phyloP scores from a whole-genome alignment of 1,140 invertebrate species.

The Sycophila sp. region DNA sequence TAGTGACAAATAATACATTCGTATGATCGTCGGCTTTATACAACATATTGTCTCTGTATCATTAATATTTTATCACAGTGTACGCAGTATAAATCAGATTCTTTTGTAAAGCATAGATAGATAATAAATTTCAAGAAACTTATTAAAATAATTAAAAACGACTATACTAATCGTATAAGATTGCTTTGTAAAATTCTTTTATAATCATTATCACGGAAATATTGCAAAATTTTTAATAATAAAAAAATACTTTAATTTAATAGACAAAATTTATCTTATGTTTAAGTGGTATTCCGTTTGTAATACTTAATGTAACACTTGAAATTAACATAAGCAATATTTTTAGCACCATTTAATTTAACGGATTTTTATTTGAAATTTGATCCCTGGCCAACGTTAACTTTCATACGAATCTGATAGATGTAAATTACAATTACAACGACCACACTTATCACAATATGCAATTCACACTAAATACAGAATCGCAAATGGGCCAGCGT shows the following conservation, averaged over 20 bases:
- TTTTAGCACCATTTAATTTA: constrained; percentile 35
- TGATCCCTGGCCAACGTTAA: constrained; percentile 18
- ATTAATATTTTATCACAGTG: constrained; percentile 34
- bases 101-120: not conserved
- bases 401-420: constrained; percentile 12
- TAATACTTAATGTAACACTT: not conserved
- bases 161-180: constrained; percentile 1
- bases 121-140: not conserved
- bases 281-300: not conserved
- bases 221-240: too few species aligned
- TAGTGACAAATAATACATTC: constrained; percentile 17
- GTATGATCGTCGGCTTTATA: not conserved
- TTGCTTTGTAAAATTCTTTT: constrained; percentile 9
- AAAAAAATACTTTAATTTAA: too few species aligned
- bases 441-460: constrained; percentile 34
- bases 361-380: constrained; percentile 18
- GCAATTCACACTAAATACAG: constrained; percentile 34
- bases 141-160: not conserved
- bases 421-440: constrained; percentile 30
- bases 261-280: not conserved
- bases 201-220: not conserved
- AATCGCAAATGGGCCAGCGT: constrained; percentile 7
- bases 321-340: constrained; percentile 13
- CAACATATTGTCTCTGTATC: constrained; percentile 11
- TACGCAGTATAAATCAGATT: not conserved